Percentiles rank a stretch among this genome's conserved stretches.
These are phyloP conservation scores for Gadopsis marmoratus DNA, from an alignment of 2,797 vertebrate species.

Conservation along the genomic window DNA sequence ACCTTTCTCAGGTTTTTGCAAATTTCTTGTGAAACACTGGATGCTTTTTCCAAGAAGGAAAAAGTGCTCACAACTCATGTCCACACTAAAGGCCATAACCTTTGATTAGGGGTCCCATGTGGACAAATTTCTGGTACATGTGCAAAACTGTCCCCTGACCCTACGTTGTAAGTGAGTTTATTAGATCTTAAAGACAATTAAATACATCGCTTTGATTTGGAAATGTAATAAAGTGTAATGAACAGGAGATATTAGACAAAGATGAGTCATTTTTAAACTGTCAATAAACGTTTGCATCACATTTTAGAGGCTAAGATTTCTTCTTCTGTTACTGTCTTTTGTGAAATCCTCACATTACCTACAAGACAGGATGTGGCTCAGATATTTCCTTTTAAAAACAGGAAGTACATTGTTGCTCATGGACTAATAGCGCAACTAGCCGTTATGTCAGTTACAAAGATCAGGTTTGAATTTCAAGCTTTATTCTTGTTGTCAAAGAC, in stretches of 20 bases:
- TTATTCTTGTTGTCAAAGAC: not conserved
- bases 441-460: not conserved
- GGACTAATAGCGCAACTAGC: not conserved
- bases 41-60: not conserved
- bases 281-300: constrained; percentile 18
- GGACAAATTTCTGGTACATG: not conserved
- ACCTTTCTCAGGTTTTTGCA: not conserved
- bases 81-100: too few relatives aligned
- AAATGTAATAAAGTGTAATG: not conserved
- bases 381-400: constrained; percentile 31
- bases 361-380: constrained; percentile 39
- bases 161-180: not conserved
- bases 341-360: constrained; percentile 12
- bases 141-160: not conserved
- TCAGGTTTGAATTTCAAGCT: not conserved
- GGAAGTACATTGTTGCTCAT: constrained; percentile 35
- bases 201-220: not conserved
- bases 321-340: not conserved
- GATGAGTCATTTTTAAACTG: not conserved
- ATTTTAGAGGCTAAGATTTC: not conserved
- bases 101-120: not conserved
- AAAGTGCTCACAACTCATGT: not conserved
- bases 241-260: not conserved
- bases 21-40: not conserved
- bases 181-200: not conserved